Evolutionary conservation across 2,888 invertebrate genomes (phyloP).

Genomic region (Sturmia bella): DNA sequence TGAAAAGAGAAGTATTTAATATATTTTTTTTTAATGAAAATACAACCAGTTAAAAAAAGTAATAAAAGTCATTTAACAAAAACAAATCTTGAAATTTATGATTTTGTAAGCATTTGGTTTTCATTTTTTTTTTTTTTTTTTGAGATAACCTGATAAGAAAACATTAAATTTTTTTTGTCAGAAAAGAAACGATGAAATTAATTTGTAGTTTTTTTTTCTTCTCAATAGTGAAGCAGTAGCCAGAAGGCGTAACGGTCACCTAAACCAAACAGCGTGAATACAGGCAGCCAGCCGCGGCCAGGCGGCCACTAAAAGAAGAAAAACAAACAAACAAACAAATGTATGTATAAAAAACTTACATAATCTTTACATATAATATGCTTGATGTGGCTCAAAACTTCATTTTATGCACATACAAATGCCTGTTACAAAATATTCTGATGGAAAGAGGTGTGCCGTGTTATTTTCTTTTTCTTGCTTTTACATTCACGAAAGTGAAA

Average conservation of each 20-base stretch:
- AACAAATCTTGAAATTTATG: slow-evolving; percentile 68
- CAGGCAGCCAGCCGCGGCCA: slow-evolving; percentile 56
- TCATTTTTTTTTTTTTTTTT: slow-evolving; percentile 12
- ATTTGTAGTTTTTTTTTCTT: slow-evolving; percentile 38
- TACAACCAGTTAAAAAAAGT: slow-evolving; percentile 34
- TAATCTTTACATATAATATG: not conserved
- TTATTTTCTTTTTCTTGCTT: not conserved
- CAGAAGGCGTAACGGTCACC: slow-evolving; percentile 70
- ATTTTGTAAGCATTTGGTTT: not conserved
- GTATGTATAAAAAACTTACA: not conserved
- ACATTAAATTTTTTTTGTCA: slow-evolving; percentile 34
- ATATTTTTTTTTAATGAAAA: slow-evolving; percentile 13
- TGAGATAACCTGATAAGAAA: slow-evolving; percentile 47
- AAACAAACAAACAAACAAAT: not conserved
- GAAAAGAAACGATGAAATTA: slow-evolving; percentile 21
- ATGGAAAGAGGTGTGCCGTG: slow-evolving; percentile 43
- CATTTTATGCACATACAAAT: too few species aligned
- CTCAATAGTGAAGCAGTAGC: slow-evolving; percentile 56
- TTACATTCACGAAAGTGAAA: not conserved
- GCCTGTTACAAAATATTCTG: not conserved
- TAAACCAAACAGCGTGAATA: slow-evolving; percentile 69
- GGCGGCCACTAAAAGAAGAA: not conserved
- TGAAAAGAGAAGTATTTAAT: not conserved
- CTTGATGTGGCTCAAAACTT: too few species aligned
- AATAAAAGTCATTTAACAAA: slow-evolving; percentile 58